A percentile compares a stretch with the other conserved stretches of the same genome.
phyloP scores from a whole-genome alignment of 2,113 vertebrate species.

The Phainopepla nitens region DNA sequence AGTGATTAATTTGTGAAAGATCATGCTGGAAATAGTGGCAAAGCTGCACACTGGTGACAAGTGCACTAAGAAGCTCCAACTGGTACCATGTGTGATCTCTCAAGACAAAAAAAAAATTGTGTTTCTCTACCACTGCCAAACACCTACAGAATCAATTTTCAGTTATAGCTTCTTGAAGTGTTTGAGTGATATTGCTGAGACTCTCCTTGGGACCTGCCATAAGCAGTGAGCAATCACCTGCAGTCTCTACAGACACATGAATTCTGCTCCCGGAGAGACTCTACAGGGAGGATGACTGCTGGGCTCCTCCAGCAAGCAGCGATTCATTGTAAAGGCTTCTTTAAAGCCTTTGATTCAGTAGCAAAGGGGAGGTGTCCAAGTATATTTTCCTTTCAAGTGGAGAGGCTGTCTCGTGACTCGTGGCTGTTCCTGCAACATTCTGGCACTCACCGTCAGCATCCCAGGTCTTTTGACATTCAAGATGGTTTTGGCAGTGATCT shows the following conservation, averaged over 20 bases:
- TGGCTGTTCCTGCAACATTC: neutral
- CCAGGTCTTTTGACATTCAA: neutral
- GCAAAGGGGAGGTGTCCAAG: neutral
- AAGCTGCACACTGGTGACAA: neutral
- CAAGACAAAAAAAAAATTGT: neutral
- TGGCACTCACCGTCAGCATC: neutral
- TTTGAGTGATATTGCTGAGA: neutral
- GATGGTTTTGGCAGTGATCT: neutral
- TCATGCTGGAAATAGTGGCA: neutral
- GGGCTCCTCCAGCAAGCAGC: neutral
- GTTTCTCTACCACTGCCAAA: neutral
- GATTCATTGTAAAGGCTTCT: neutral
- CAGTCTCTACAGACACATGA: neutral
- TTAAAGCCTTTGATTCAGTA: neutral
- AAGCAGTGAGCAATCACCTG: neutral
- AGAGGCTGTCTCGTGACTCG: neutral
- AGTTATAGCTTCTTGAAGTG: neutral
- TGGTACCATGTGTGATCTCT: neutral
- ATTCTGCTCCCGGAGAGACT: neutral
- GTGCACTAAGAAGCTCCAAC: neutral
- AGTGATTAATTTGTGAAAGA: neutral
- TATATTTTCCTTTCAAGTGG: neutral
- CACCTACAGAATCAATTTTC: neutral
- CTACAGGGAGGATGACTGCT: neutral
- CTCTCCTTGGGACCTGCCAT: accelerated